Percentiles rank a stretch among this genome's conserved stretches.
Conservation (phyloP, 1,140 invertebrate species). For the Pentalonia nigronervosa region DNA sequence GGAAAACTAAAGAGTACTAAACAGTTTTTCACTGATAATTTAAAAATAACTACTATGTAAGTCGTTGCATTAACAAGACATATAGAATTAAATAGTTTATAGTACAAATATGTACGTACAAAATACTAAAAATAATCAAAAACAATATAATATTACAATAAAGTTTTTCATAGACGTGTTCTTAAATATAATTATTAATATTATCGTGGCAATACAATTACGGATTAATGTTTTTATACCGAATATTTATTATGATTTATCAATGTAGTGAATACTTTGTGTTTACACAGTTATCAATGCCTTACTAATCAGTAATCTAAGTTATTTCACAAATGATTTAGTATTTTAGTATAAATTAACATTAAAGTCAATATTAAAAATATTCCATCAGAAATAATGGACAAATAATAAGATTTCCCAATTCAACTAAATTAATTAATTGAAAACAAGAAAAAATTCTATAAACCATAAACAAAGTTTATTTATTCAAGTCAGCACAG, state of each 20-base stretch:
- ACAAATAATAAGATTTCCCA: not conserved
- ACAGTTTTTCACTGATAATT: accelerated
- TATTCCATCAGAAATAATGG: not conserved
- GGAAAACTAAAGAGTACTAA: not conserved
- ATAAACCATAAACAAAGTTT: not conserved
- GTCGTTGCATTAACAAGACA: not conserved
- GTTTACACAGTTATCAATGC: not conserved
- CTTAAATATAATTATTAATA: not conserved
- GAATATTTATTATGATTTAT: not conserved
- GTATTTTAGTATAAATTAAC: not conserved
- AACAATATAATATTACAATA: not conserved
- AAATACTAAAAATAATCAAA: not conserved
- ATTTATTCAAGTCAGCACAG: not conserved
- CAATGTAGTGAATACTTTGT: not conserved
- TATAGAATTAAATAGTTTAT: not conserved
- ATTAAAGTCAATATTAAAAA: not conserved
- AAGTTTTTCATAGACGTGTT: not conserved
- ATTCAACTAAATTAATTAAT: not conserved
- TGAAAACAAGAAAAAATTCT: not conserved
- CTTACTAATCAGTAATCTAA: not conserved
- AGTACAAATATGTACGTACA: not conserved
- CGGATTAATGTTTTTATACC: not conserved
- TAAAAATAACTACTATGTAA: not conserved
- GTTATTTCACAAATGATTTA: not conserved
- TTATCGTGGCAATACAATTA: not conserved